phyloP scores from a whole-genome alignment of 2,888 invertebrate species.

The Embidobia sp. region DNA sequence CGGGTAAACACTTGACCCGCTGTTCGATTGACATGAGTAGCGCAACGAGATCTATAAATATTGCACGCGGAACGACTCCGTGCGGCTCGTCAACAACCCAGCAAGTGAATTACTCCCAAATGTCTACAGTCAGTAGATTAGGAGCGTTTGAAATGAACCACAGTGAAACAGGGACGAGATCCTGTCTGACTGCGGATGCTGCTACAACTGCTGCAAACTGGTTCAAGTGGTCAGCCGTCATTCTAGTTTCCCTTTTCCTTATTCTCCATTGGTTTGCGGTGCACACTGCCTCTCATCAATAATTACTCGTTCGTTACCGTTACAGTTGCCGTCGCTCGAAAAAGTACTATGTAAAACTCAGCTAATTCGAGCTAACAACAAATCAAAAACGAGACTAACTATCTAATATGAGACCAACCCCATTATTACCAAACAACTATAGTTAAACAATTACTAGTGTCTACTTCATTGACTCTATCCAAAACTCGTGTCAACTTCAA shows the following conservation, averaged over 20 bases:
- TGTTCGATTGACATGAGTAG: slow-evolving; percentile 20
- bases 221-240: slow-evolving; percentile 47
- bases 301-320: background rate
- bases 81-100: slow-evolving; percentile 40
- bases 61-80: slow-evolving; percentile 28
- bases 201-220: slow-evolving; percentile 52
- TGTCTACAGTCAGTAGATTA: slow-evolving; percentile 52
- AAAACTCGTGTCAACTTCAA: no score
- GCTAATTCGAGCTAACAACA: slow-evolving; percentile 27
- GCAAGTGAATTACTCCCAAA: slow-evolving; percentile 42
- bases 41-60: slow-evolving; percentile 58
- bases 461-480: background rate
- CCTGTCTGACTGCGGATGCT: slow-evolving; percentile 48
- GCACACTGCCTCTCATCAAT: slow-evolving; percentile 47
- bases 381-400: slow-evolving; percentile 25
- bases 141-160: slow-evolving; percentile 50
- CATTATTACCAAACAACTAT: slow-evolving; percentile 26
- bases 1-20: background rate
- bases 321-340: slow-evolving; percentile 5
- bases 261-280: slow-evolving; percentile 13
- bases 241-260: slow-evolving; percentile 22
- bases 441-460: slow-evolving; percentile 4
- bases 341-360: slow-evolving; percentile 44
- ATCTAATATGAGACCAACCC: slow-evolving; percentile 13
- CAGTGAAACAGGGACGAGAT: slow-evolving; percentile 50